Base-by-base conservation (phyloP, 1,140 invertebrate genomes). In the Leptinotarsa texana region DNA sequence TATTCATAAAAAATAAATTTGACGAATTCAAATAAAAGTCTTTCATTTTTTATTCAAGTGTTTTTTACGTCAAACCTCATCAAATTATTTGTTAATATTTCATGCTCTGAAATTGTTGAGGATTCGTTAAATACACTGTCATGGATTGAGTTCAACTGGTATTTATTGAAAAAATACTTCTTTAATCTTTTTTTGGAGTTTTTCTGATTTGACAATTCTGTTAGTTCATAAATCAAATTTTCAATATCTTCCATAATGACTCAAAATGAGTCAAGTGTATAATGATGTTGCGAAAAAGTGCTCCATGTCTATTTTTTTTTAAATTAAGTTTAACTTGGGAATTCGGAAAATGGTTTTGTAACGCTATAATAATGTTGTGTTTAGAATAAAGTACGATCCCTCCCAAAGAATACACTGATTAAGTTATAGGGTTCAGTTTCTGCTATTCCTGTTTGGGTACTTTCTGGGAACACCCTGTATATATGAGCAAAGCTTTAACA, bases 401-500 rank as follows among this genome's bases (percentile, higher is more conserved):
- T 6, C 49, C 4, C 49, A 51, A 51, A 51, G 1, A 51, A 51
- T 6, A 51, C 49, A 51, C 3, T 5, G 17, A 51, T 3, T 2
- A 51, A 51, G 49, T 51, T 51, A 51, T 51, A 51, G 49, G 49
- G 49, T 51, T 17, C 17, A 51, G 49, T 51, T 51, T 51, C 49
- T 51, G 49, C 4, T 51, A 51, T 51, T 51, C 4, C 49, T 51
- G 49, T 51, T 4, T 51, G 49, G 49, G 49, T 51, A 51, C 49
- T 51, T 51, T 51, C 8, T 51, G 1, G 49, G 49, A 51, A 51
- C 49, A 51, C 49, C 48, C 48, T 51, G 48, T 51, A 63, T 24
- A 63, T 63, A 63, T 63, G 62, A 63, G 62, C 62, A 63, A 3
- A 18, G 62, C 22, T 63, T 63, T 3, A 63, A 63, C 62, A 63